Base-by-base conservation (phyloP, 2,113 vertebrate genomes). In the Lanius ludovicianus region DNA sequence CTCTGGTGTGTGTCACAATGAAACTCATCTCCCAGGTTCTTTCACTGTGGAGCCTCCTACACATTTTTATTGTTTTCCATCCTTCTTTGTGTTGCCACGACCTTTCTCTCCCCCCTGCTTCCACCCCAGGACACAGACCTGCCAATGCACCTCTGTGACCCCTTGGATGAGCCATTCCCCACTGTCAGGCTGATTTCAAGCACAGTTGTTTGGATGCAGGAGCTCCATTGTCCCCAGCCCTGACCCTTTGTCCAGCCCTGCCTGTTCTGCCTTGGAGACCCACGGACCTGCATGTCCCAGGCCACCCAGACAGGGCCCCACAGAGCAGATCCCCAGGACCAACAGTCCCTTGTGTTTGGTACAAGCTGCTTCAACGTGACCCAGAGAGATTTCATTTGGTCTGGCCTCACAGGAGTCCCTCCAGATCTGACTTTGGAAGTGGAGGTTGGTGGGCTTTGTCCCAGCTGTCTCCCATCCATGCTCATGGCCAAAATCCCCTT, bases 121-220 rank as follows among this genome's bases (percentile, higher is more conserved):
- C 35, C 27, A n/a, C 27, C 37, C 7, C 33, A 78, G 59, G 55
- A 50, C 16, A 33, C 4, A 46, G 65, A 70, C n/a, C 35, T 13
- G 18, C 6, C 28, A 28, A 7, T 4, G 22, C 0, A 1, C 20
- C 0, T 0, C 28, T 62, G 28, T 70, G 39, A 46, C 24, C 17
- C 24, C 55, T 75, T 9, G 47, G 24, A 47, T 47, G n/a, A 76
- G 55, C 62, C 78, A 9, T 39, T 68, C 21, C 27, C 15, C 0
- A 0, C 37, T 57, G 24, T 23, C 50, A 39, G 80, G 33, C 10
- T 69, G 75, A 53, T 69, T 83, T 78, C 2, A 3, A 84, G 28
- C 33, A 25, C 1, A 8, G 13, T 27, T 10, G 6, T 24, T 78
- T 28, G 84, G 23, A 78, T 30, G 28, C 30, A 44, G 37, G 37